Evolutionary conservation across 1,140 invertebrate species (phyloP).

Genomic region (Drosophila aff.): DNA sequence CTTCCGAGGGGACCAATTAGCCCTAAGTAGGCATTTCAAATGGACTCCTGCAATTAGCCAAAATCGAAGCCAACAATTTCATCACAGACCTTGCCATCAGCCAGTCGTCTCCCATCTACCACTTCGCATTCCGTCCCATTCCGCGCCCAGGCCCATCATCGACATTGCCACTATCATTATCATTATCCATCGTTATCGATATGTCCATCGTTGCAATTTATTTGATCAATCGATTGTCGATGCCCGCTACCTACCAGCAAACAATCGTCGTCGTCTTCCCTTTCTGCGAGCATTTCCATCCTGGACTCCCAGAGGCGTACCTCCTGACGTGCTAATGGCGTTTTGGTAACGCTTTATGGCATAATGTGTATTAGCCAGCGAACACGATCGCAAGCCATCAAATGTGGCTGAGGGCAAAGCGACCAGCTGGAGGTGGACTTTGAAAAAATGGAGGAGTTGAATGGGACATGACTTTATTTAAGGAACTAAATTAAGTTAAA

Average conservation of each 20-base stretch:
- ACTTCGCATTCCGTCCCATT: conserved; percentile 7
- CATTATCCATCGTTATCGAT: conserved; percentile 44
- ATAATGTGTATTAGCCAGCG: conserved; percentile 56
- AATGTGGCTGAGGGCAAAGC: conserved; percentile 24
- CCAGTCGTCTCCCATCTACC: not conserved
- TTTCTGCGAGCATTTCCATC: conserved; percentile 12
- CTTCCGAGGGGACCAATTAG: conserved; percentile 81
- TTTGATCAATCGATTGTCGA: conserved; percentile 47
- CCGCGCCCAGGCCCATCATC: conserved; percentile 33
- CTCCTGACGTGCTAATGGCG: conserved; percentile 74
- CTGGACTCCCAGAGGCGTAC: conserved; percentile 44
- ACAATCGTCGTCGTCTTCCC: conserved; percentile 3
- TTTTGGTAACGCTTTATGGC: conserved; percentile 76
- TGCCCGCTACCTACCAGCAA: conserved; percentile 22
- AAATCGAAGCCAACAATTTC: conserved; percentile 80
- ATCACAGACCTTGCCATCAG: conserved; percentile 36
- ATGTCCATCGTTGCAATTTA: conserved; percentile 39
- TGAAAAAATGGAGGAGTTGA: not conserved
- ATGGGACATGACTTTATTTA: too few relatives aligned
- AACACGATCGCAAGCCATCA: conserved; percentile 61
- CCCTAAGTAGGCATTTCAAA: conserved; percentile 80
- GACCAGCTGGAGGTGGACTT: conserved; percentile 25
- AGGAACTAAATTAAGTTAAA: not conserved
- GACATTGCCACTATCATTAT: conserved; percentile 35
- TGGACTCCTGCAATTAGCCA: conserved; percentile 79